phyloP scores from a whole-genome alignment of 2,888 invertebrate species.

The Argyra leucocephala region DNA sequence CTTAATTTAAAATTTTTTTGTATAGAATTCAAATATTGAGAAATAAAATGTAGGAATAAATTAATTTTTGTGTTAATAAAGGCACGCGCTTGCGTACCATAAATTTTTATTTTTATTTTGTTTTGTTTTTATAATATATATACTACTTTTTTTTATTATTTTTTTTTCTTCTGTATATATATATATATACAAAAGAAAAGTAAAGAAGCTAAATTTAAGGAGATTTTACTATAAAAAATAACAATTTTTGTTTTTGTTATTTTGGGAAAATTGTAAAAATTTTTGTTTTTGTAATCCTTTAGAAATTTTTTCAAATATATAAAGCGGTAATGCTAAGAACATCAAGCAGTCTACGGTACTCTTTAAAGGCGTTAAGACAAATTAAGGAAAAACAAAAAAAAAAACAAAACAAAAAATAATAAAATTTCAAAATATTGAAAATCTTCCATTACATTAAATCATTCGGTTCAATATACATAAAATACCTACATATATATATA shows the following conservation, averaged over 20 bases:
- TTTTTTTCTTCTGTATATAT: background rate
- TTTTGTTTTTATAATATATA: conserved; percentile 8
- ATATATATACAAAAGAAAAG: background rate
- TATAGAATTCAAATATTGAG: no score
- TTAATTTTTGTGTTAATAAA: conserved; percentile 15
- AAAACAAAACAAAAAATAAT: background rate
- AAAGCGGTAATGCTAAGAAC: background rate
- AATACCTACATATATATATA: background rate
- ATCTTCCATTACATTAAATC: background rate
- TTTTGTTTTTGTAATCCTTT: background rate
- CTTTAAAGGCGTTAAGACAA: conserved; percentile 21
- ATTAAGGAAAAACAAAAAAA: conserved; percentile 16
- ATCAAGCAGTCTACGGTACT: conserved; percentile 22
- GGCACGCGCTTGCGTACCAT: conserved; percentile 7
- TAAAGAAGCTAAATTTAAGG: background rate
- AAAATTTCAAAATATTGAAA: background rate
- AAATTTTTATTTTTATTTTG: conserved; percentile 11
- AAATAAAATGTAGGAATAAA: no score
- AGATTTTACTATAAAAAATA: background rate
- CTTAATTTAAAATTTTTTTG: no score
- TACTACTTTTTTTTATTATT: no score
- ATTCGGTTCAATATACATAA: background rate
- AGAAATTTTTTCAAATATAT: background rate
- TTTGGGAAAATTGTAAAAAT: background rate
- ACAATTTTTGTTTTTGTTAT: background rate